Percentiles rank a stretch among this genome's conserved stretches.
Evolutionary conservation across 2,888 invertebrate genomes (phyloP).

Genomic region (Pseudanteris insignis): DNA sequence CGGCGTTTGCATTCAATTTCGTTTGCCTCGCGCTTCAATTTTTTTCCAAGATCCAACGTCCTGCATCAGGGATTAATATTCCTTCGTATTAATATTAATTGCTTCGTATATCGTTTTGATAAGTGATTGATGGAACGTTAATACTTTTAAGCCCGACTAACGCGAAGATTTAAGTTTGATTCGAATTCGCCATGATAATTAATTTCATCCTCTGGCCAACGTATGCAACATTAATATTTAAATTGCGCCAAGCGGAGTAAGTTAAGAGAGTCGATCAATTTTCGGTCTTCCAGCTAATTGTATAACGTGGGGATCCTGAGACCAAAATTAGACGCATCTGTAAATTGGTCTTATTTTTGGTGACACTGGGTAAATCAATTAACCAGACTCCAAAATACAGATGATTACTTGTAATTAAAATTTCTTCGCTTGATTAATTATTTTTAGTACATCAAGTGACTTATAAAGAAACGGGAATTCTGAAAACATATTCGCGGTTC

Average conservation of each 20-base stretch:
- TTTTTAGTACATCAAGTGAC: too few relatives aligned
- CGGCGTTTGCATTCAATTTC: slow-evolving; percentile 1
- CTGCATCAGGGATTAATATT: slow-evolving; percentile 3
- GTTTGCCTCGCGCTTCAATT: background rate
- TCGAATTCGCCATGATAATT: slow-evolving; percentile 13
- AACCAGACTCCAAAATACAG: too few relatives aligned
- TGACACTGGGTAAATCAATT: too few relatives aligned
- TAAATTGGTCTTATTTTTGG: too few relatives aligned
- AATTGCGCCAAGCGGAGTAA: background rate
- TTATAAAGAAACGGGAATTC: too few relatives aligned
- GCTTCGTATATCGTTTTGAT: slow-evolving; percentile 5
- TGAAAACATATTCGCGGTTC: too few relatives aligned
- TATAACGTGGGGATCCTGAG: too few relatives aligned
- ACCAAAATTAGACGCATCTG: too few relatives aligned
- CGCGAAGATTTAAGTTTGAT: slow-evolving; percentile 6
- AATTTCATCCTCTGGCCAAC: slow-evolving; percentile 6
- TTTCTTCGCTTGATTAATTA: too few relatives aligned
- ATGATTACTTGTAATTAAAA: too few relatives aligned
- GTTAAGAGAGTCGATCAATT: background rate
- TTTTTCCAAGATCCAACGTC: background rate
- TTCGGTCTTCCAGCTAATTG: background rate
- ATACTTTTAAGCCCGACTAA: background rate
- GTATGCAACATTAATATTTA: slow-evolving; percentile 12
- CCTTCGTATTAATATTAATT: slow-evolving; percentile 10
- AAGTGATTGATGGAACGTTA: slow-evolving; percentile 11